phyloP scores from a whole-genome alignment of 2,113 vertebrate species.

The Athene cunicularia region DNA sequence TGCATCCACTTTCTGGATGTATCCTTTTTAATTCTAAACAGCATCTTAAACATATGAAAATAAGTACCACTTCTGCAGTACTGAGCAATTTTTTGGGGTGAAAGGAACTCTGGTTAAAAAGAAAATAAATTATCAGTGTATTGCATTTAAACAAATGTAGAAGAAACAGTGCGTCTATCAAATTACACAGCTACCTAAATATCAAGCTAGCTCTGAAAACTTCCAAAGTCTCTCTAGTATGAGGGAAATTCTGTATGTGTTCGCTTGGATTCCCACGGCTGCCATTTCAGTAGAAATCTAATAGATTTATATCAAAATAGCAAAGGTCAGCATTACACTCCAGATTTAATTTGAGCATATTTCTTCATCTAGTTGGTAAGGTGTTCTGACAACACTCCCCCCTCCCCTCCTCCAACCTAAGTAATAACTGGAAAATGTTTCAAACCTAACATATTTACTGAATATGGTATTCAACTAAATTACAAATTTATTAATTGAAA shows the following conservation, averaged over 20 bases:
- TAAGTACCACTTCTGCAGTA: not conserved
- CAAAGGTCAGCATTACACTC: not conserved
- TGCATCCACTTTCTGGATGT: not conserved
- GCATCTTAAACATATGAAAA: not conserved
- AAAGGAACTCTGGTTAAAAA: not conserved
- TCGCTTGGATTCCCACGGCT: slow-evolving; percentile 9
- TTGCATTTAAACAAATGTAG: not conserved
- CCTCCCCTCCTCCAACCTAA: not conserved
- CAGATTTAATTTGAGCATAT: not conserved
- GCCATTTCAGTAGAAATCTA: not conserved
- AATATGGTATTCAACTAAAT: not conserved
- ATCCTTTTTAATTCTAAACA: not conserved
- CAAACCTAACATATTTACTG: not conserved
- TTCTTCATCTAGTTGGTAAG: not conserved
- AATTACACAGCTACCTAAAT: not conserved
- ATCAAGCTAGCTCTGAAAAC: not conserved
- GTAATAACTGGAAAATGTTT: not conserved
- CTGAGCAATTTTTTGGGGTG: not conserved
- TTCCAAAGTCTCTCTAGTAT: not conserved
- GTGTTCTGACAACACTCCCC: not conserved
- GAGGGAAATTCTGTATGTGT: not conserved
- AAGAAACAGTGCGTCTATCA: not conserved
- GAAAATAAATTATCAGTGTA: not conserved
- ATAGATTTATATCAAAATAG: not conserved
- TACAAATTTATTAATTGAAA: not conserved